phyloP scores from a whole-genome alignment of 2,888 invertebrate species.

The Bedellia somnulentella region DNA sequence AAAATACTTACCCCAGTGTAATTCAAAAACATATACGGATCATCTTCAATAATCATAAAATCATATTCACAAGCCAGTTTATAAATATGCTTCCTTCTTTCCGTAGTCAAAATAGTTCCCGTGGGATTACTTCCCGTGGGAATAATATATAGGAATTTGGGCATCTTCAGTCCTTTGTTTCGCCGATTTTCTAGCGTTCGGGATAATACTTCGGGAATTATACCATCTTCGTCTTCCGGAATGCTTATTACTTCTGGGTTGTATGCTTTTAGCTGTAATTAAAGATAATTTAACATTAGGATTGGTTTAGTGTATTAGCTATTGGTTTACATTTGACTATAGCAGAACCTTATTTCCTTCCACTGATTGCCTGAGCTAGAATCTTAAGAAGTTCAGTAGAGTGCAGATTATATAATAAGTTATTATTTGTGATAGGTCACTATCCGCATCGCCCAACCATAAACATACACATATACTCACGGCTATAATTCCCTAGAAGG shows the following conservation, averaged over 20 bases:
- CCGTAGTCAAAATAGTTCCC: slow-evolving; percentile 67
- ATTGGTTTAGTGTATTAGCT: too few species aligned
- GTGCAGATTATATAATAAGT: too few species aligned
- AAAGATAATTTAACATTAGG: background rate
- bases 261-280: slow-evolving; percentile 66
- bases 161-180: slow-evolving; percentile 59
- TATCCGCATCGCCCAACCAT: too few species aligned
- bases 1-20: slow-evolving; percentile 63
- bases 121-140: slow-evolving; percentile 80
- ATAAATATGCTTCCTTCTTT: slow-evolving; percentile 70
- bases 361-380: too few species aligned
- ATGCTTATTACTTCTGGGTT: slow-evolving; percentile 67
- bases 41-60: slow-evolving; percentile 79
- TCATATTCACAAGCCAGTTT: slow-evolving; percentile 74
- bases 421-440: too few species aligned
- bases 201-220: slow-evolving; percentile 64
- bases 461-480: too few species aligned
- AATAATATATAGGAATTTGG: slow-evolving; percentile 72
- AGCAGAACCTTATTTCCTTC: too few species aligned
- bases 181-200: slow-evolving; percentile 50
- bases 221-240: slow-evolving; percentile 69
- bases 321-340: too few species aligned
- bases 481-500: too few species aligned
- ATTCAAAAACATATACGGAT: slow-evolving; percentile 79
- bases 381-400: too few species aligned